A percentile compares a stretch with the other conserved stretches of the same genome.
These are phyloP conservation scores for Mionectes macconnelli DNA, from an alignment of 2,113 vertebrate genomes.

Conservation along the genomic window DNA sequence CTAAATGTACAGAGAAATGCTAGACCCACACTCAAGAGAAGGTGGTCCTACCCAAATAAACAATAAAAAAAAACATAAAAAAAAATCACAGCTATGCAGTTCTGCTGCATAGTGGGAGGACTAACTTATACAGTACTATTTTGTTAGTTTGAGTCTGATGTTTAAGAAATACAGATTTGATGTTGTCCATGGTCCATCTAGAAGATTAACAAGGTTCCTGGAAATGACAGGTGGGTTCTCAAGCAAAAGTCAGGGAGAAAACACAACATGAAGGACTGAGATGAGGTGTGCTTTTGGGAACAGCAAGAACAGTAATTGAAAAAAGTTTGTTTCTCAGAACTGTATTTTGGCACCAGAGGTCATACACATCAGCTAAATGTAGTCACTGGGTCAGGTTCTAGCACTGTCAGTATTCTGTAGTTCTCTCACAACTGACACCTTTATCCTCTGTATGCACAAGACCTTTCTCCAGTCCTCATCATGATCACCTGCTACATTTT, in stretches of 20 bases:
- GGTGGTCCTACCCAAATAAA: background rate
- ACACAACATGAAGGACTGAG: background rate
- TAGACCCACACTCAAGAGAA: background rate
- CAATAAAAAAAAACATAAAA: background rate
- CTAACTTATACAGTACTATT: background rate
- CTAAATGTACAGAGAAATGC: background rate
- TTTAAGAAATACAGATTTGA: background rate
- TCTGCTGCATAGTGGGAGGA: background rate
- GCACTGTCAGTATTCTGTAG: background rate
- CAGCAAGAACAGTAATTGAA: background rate
- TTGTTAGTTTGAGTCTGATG: background rate
- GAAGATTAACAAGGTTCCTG: background rate
- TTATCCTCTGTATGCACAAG: background rate
- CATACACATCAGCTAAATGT: background rate
- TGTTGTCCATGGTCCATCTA: background rate
- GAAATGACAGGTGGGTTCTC: background rate
- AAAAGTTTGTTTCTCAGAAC: background rate
- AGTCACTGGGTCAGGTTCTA: background rate
- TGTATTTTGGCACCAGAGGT: background rate
- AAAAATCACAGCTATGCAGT: background rate
- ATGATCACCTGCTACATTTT: rapidly evolving
- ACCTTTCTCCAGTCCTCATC: background rate
- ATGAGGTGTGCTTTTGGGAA: background rate
- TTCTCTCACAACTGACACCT: background rate
- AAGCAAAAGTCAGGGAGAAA: background rate